Percentiles rank a stretch among this genome's conserved stretches.
Conservation (phyloP, 1,140 invertebrate species). For the Eurosta solidaginis region DNA sequence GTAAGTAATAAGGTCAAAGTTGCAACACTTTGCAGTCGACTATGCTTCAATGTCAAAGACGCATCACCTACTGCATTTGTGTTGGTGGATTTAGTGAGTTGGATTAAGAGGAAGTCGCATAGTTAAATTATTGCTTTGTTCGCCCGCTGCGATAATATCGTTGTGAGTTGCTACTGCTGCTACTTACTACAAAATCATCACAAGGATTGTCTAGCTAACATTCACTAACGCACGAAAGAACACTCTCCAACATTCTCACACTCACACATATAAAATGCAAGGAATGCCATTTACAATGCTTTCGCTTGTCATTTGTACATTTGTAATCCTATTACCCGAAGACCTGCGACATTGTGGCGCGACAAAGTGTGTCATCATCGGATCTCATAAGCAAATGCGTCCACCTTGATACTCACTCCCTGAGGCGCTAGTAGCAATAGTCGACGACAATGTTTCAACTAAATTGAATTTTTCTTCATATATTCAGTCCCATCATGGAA, state of each 20-base stretch:
- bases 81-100: background rate
- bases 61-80: too few species aligned
- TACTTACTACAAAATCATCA: background rate
- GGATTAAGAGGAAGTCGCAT: background rate
- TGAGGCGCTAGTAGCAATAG: background rate
- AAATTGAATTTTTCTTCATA: conserved; percentile 18
- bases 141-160: background rate
- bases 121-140: conserved; percentile 19
- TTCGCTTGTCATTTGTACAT: background rate
- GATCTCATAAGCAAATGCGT: background rate
- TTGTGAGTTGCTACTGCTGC: background rate
- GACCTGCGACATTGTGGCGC: background rate
- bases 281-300: background rate
- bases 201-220: background rate
- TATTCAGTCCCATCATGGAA: background rate
- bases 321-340: background rate
- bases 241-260: too few species aligned
- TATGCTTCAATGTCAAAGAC: too few species aligned
- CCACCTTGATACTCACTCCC: too few species aligned
- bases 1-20: too few species aligned
- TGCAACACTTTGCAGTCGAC: too few species aligned
- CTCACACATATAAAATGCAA: background rate
- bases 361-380: background rate
- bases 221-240: background rate
- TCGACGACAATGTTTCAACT: background rate